Evolutionary conservation across 2,888 invertebrate genomes (phyloP).

Genomic region (Drosophila subsilvestris): DNA sequence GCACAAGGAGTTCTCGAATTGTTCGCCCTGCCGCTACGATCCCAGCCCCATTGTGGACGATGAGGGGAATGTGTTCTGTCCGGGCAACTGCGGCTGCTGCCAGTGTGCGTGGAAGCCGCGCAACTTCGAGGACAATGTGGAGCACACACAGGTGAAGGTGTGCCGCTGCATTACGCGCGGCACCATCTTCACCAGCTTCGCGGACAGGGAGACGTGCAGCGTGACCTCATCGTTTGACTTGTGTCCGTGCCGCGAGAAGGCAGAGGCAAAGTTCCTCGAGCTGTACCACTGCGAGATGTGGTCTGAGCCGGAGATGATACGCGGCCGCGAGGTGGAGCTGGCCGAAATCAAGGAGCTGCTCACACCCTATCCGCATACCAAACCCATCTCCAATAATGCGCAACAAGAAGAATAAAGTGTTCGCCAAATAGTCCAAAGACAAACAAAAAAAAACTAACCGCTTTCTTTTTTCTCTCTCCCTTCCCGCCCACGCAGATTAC

Average conservation of each 20-base stretch:
- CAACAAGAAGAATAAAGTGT: conserved; percentile 23
- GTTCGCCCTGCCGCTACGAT: conserved; percentile 71
- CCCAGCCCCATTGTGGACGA: conserved; percentile 78
- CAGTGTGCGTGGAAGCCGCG: conserved; percentile 77
- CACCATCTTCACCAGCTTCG: conserved; percentile 63
- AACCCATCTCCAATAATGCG: conserved; percentile 7
- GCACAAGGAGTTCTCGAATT: conserved; percentile 74
- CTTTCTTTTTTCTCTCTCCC: conserved; percentile 29
- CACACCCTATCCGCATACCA: not conserved
- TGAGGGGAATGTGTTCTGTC: conserved; percentile 74
- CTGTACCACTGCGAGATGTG: conserved; percentile 74
- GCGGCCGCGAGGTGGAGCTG: conserved; percentile 59
- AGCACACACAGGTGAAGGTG: conserved; percentile 71
- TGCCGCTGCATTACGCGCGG: conserved; percentile 75
- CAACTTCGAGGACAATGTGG: conserved; percentile 42
- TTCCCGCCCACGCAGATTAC: conserved; percentile 37
- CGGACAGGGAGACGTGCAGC: conserved; percentile 53
- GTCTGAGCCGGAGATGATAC: conserved; percentile 36
- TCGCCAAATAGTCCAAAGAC: conserved; percentile 12
- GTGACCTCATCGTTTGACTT: conserved; percentile 73
- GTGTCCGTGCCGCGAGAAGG: conserved; percentile 81
- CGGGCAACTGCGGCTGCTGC: conserved; percentile 80
- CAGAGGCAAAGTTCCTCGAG: conserved; percentile 78
- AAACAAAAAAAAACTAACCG: conserved; percentile 37
- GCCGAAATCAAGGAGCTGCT: conserved; percentile 65